Percentiles rank a stretch among this genome's conserved stretches.
Conservation (phyloP, 2,797 vertebrate genomes). For the Onychomys arenicola region DNA sequence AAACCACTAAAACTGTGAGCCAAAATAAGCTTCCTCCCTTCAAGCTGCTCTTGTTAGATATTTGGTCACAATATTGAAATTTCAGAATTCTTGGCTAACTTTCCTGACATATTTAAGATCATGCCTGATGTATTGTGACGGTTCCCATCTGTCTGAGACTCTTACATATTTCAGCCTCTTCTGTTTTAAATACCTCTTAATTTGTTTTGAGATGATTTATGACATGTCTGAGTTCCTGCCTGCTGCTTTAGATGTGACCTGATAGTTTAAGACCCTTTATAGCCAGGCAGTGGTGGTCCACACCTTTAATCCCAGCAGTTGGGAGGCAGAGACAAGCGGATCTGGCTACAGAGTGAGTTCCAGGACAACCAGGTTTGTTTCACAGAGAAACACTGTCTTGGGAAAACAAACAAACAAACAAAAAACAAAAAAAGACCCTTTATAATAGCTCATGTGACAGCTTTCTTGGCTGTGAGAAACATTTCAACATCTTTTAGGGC, state of each 20-base stretch:
- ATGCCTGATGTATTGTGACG: background rate
- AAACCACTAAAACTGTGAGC: background rate
- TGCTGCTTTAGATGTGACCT: background rate
- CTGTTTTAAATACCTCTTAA: constrained; percentile 43
- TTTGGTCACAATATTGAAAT: background rate
- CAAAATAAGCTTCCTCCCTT: background rate
- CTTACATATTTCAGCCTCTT: constrained; percentile 37
- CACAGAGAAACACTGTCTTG: too few species aligned
- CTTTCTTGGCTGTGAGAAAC: background rate
- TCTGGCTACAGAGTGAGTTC: too few species aligned
- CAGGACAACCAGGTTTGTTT: too few species aligned
- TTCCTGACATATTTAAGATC: constrained; percentile 22
- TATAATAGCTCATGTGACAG: background rate
- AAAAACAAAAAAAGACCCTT: background rate
- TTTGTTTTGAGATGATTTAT: constrained; percentile 46
- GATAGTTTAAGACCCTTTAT: background rate
- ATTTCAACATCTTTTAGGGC: constrained; percentile 2
- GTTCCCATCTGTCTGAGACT: background rate
- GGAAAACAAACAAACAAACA: too few species aligned
- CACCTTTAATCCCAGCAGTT: too few species aligned
- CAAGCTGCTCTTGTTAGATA: background rate
- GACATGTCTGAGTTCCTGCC: background rate
- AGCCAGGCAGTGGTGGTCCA: background rate
- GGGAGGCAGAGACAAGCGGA: too few species aligned
- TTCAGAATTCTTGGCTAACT: background rate